Base-by-base conservation (phyloP, 2,888 invertebrate genomes). In the Rhaphigaster nebulosa region DNA sequence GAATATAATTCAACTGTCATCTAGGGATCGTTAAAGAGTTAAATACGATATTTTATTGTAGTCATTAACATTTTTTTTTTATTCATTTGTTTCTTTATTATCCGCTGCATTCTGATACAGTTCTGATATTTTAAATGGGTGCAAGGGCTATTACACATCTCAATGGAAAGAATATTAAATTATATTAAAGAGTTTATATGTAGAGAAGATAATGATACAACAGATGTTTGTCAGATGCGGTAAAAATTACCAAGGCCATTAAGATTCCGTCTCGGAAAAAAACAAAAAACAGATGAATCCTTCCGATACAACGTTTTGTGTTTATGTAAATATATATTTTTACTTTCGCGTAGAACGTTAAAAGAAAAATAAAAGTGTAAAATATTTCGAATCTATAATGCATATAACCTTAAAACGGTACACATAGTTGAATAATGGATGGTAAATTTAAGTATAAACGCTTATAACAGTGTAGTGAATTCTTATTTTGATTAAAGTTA, bases 201-300 rank as follows among this genome's bases (percentile, higher is more conserved):
- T 45, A 45, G 45, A n/a, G 84, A 1, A 45, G 84, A 84, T 84
- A 84, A 84, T 84, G 45, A 84, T 15, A n/a, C 45, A 84, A 84
- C 84, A 84, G 84, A 84, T 84, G 84, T 84, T 84, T 84, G 84
- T 84, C 84, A 84, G 84, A 84, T 84, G 84, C 84, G 84, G 45
- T 84, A 50, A 45, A 80, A 84, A 45, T 84, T 50, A 84, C 84
- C 84, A 84, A 84, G 80, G 84, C 26, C 84, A 15, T 84, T 38
- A 2, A 3, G 0, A 20, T 20, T 34, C 29, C 60, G 60, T 60
- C n/a, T 60, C n/a, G 60, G 6, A 34, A 70, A 70, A 34, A 65
- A 65, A n/a, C 10, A n/a, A 29, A 34, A 76, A 76, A 76, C 34
- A 38, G 70, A 38, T 34, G 70, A 76, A 76, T 38, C 65, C 60